Percentiles rank a stretch among this genome's conserved stretches.
These are phyloP conservation scores for Hermaeophaga mercurialis DNA, from an alignment of 2,888 invertebrate species.

Conservation along the genomic window DNA sequence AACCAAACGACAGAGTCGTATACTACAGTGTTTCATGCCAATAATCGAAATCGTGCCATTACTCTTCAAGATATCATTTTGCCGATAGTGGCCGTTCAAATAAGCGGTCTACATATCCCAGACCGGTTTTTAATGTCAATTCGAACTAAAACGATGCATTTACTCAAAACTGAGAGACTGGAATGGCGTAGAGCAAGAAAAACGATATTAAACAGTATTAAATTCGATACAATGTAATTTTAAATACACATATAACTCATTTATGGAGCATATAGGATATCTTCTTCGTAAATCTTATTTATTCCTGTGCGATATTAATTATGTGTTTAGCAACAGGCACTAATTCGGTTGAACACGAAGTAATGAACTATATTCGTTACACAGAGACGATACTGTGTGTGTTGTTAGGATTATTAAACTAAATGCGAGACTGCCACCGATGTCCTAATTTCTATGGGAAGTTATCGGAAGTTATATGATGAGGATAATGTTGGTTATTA, in stretches of 20 bases:
- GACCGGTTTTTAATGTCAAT: constrained; percentile 4
- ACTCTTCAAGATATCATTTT: constrained; percentile 8
- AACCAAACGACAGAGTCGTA: neutral
- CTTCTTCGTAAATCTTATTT: too few species aligned
- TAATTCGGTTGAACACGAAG: too few species aligned
- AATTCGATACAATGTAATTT: too few species aligned
- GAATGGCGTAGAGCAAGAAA: too few species aligned
- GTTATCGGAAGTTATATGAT: constrained; percentile 18
- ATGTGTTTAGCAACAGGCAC: too few species aligned
- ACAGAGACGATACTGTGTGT: constrained; percentile 5
- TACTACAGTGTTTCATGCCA: neutral
- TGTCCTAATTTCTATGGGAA: constrained; percentile 11
- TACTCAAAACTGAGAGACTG: neutral
- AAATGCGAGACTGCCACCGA: constrained; percentile 14
- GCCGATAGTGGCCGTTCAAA: constrained; percentile 5
- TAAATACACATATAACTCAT: too few species aligned
- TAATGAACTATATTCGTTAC: constrained; percentile 34
- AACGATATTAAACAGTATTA: too few species aligned
- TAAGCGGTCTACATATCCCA: neutral
- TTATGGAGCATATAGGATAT: too few species aligned
- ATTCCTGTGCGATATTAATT: too few species aligned
- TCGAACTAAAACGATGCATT: neutral
- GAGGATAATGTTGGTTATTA: constrained; percentile 11
- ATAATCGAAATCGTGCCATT: constrained; percentile 1
- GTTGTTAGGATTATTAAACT: constrained; percentile 22